Conservation (phyloP, 2,888 invertebrate species). For the Nephrotoma guestfalica region DNA sequence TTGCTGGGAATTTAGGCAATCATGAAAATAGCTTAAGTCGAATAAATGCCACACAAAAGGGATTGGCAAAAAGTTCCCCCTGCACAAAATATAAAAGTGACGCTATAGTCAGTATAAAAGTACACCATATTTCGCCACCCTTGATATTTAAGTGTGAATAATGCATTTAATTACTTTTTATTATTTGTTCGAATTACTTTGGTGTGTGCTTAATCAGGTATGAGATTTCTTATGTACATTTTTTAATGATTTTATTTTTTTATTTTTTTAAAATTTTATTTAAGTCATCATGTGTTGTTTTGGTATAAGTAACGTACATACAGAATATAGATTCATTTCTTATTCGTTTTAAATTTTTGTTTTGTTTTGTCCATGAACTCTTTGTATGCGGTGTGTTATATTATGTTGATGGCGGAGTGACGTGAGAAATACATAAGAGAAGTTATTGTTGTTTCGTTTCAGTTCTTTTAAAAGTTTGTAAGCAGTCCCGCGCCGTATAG, state of each 20-base stretch:
- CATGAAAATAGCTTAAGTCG: neutral
- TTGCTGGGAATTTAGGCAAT: neutral
- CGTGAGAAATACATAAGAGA: neutral
- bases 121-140: neutral
- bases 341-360: neutral
- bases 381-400: neutral
- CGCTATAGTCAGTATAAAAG: neutral
- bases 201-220: neutral
- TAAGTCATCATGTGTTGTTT: neutral
- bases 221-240: neutral
- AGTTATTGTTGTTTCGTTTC: neutral
- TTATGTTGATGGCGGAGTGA: neutral
- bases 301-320: neutral
- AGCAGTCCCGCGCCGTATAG: neutral
- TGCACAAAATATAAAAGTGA: neutral
- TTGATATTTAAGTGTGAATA: neutral
- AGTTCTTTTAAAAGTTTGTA: neutral
- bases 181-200: neutral
- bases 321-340: neutral
- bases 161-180: neutral
- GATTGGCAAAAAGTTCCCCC: neutral
- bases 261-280: neutral
- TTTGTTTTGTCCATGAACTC: neutral
- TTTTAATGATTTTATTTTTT: neutral
- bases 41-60: neutral